phyloP scores from a whole-genome alignment of 2,113 vertebrate genomes.

The Anser brachyrhynchus region DNA sequence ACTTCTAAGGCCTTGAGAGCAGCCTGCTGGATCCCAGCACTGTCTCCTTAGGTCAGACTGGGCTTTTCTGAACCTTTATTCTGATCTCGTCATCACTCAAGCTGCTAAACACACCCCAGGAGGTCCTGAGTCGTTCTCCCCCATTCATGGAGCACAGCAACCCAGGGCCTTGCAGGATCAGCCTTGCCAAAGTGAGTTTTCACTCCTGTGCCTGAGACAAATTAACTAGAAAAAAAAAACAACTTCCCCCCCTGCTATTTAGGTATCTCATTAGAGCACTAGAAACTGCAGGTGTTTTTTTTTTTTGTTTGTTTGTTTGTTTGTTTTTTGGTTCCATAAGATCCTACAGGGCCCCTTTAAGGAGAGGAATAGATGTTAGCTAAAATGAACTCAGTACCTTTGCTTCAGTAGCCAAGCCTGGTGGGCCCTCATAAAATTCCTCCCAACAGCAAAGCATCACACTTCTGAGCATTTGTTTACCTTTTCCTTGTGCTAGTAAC shows the following conservation, averaged over 20 bases:
- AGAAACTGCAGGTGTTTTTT: not conserved
- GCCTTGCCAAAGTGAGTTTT: not conserved
- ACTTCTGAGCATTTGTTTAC: not conserved
- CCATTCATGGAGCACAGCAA: not conserved
- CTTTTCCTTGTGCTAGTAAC: not conserved
- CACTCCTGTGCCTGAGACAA: not conserved
- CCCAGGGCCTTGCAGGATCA: not conserved
- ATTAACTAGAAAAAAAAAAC: not conserved
- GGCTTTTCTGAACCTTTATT: not conserved
- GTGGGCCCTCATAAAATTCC: not conserved
- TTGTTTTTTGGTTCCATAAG: not conserved
- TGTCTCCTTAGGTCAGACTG: not conserved
- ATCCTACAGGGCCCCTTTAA: not conserved
- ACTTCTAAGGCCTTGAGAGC: not conserved
- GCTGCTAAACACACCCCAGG: not conserved
- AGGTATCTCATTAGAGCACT: not conserved
- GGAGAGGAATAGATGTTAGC: not conserved
- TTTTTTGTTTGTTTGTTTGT: too few relatives aligned
- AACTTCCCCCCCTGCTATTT: not conserved
- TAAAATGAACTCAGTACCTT: not conserved
- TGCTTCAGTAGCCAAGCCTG: not conserved
- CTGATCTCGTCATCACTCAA: not conserved
- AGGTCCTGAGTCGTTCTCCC: not conserved
- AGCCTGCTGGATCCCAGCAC: not conserved
- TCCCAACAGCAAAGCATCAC: not conserved